Evolutionary conservation across 2,888 invertebrate genomes (phyloP).

Genomic region (Ecliptopera silaceata): DNA sequence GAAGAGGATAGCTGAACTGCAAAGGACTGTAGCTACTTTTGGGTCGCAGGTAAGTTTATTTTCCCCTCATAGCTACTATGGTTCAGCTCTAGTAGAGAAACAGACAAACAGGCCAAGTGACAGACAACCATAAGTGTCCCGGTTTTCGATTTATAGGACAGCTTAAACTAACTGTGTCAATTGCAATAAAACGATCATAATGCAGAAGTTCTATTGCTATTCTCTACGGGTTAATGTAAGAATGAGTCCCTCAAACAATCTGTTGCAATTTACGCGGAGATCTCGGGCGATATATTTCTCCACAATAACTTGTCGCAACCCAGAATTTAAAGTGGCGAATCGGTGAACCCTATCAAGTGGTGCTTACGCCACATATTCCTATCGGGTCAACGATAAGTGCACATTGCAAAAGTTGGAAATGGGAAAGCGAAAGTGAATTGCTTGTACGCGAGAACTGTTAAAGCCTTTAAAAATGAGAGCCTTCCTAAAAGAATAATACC

Average conservation of each 20-base stretch:
- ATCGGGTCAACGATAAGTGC: slow-evolving; percentile 51
- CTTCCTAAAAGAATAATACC: too few relatives aligned
- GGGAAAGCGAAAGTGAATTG: slow-evolving; percentile 15
- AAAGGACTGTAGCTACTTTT: slow-evolving; percentile 82
- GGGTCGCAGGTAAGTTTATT: slow-evolving; percentile 85
- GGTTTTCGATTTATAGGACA: too few relatives aligned
- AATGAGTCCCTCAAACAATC: slow-evolving; percentile 18
- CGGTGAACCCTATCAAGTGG: slow-evolving; percentile 5
- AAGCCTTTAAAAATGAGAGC: too few relatives aligned
- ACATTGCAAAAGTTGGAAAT: slow-evolving; percentile 44
- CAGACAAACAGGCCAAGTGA: too few relatives aligned
- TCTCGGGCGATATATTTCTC: slow-evolving; percentile 4
- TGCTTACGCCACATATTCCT: slow-evolving; percentile 18
- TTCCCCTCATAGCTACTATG: too few relatives aligned
- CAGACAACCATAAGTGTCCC: too few relatives aligned
- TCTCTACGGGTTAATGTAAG: not conserved
- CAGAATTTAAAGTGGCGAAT: slow-evolving; percentile 9
- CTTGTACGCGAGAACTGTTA: too few relatives aligned
- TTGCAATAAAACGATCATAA: not conserved
- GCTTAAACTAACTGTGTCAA: not conserved
- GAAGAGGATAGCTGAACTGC: slow-evolving; percentile 77
- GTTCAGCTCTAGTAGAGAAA: too few relatives aligned
- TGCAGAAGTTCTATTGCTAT: not conserved
- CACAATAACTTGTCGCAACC: slow-evolving; percentile 27
- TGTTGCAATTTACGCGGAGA: slow-evolving; percentile 8